phyloP scores from a whole-genome alignment of 2,113 vertebrate genomes.

The Furnarius figulus region DNA sequence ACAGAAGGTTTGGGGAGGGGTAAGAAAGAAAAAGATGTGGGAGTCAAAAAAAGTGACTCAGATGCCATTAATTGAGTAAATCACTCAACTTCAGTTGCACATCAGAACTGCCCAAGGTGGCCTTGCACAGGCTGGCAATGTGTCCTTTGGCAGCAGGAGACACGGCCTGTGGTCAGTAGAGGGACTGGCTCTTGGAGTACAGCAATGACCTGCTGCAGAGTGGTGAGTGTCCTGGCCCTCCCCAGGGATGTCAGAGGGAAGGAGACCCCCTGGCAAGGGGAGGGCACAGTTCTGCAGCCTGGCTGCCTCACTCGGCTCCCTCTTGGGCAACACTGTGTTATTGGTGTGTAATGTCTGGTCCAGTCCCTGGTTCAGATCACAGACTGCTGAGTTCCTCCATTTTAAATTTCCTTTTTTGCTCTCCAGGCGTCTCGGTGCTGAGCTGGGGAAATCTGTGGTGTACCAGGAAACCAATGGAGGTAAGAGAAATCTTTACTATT shows the following conservation, averaged over 20 bases:
- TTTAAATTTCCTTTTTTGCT: not conserved
- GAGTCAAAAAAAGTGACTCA: not conserved
- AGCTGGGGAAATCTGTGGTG: conserved; percentile 94
- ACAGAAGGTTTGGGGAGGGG: not conserved
- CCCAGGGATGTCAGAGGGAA: not conserved
- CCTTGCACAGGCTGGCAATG: not conserved
- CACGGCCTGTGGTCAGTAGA: not conserved
- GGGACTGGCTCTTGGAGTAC: not conserved
- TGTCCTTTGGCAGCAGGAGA: not conserved
- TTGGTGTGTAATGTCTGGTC: not conserved
- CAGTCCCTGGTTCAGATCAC: not conserved
- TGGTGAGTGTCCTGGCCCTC: not conserved
- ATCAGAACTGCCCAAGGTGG: not conserved
- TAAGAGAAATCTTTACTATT: conserved; percentile 48
- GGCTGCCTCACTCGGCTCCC: not conserved
- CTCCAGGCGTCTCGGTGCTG: conserved; percentile 89
- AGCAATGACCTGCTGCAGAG: not conserved
- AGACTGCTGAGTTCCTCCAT: not conserved
- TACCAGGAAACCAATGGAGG: conserved; percentile 97
- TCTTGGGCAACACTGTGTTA: not conserved
- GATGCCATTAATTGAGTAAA: not conserved
- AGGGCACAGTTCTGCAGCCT: not conserved
- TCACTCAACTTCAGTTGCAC: not conserved
- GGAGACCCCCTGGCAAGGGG: not conserved
- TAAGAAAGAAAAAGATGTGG: not conserved